Conservation (phyloP, 2,113 vertebrate species). For the Gnathonemus echidnorhynchus region DNA sequence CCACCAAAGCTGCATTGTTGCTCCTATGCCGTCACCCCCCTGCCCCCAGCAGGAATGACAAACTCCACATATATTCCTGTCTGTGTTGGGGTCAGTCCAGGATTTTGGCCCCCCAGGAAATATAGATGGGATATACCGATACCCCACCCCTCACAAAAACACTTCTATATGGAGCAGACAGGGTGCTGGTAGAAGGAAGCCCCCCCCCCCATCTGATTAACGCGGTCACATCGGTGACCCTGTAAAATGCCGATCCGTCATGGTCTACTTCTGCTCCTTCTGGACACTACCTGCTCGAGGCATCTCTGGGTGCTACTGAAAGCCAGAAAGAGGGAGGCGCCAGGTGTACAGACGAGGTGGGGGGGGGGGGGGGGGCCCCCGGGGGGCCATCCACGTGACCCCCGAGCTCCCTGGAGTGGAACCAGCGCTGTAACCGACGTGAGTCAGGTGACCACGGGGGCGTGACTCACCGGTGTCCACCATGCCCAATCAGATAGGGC, state of each 20-base stretch:
- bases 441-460: neutral
- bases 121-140: neutral
- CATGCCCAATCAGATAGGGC: neutral
- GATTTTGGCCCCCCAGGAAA: neutral
- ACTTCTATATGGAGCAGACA: neutral
- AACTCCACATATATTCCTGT: neutral
- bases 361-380: neutral
- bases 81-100: neutral
- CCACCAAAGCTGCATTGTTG: no score
- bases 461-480: neutral
- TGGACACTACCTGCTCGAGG: neutral
- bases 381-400: neutral
- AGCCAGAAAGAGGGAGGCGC: neutral
- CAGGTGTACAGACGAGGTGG: neutral
- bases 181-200: neutral
- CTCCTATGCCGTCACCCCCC: neutral
- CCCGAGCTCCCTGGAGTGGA: neutral
- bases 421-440: neutral
- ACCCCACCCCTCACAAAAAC: neutral
- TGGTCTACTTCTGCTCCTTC: neutral
- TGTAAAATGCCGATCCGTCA: neutral
- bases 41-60: neutral
- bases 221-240: neutral
- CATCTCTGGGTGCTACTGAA: neutral
- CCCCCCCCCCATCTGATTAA: neutral